Conservation (phyloP, 2,113 vertebrate species). For the Benitochromis conjunctus region DNA sequence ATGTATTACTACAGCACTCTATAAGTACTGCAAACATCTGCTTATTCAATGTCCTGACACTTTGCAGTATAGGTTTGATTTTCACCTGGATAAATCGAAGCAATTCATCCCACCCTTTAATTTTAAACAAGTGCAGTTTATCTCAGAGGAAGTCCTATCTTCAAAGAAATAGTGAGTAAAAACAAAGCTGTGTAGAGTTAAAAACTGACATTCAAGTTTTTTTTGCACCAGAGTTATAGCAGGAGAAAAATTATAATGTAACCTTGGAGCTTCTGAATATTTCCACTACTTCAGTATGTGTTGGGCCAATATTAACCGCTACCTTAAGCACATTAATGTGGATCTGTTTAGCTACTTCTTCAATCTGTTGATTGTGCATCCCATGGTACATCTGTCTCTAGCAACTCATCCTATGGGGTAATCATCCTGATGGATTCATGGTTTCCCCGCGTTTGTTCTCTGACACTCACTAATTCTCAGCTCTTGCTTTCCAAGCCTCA, state of each 20-base stretch:
- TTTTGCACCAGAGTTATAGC: not conserved
- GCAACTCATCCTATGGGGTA: not conserved
- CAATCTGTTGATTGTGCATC: not conserved
- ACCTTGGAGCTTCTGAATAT: not conserved
- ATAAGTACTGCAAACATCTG: not conserved
- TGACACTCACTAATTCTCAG: not conserved
- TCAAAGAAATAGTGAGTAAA: not conserved
- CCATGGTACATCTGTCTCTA: not conserved
- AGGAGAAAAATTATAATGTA: not conserved
- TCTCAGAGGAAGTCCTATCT: not conserved
- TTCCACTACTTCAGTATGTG: not conserved
- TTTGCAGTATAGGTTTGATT: not conserved
- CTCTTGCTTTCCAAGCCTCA: not conserved
- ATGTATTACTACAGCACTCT: not conserved
- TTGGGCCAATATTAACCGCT: not conserved
- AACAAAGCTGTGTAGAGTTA: not conserved
- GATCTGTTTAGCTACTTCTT: not conserved
- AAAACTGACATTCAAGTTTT: not conserved
- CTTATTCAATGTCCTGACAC: not conserved
- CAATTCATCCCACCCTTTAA: not conserved
- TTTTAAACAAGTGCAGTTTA: not conserved
- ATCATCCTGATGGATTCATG: not conserved
- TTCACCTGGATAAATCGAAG: not conserved
- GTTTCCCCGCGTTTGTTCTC: not conserved
- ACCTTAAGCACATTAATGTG: not conserved